These are phyloP conservation scores for Caenorhabditis tropicalis DNA, from an alignment of 1,140 invertebrate genomes.

Conservation along the genomic window DNA sequence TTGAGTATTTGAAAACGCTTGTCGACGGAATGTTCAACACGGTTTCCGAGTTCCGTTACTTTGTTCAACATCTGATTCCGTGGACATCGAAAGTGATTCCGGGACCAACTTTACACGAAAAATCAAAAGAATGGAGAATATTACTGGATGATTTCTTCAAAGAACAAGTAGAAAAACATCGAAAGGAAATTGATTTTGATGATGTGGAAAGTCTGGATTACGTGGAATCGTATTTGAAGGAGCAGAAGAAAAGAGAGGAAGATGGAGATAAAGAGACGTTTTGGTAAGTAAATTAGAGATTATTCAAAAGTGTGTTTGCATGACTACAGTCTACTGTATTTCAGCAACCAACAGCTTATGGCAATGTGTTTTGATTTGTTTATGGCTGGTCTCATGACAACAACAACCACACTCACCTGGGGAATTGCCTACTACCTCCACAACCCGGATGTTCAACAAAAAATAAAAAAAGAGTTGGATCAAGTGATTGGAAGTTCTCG, in stretches of 20 bases:
- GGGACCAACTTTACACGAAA: background rate
- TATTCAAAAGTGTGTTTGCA: too few relatives aligned
- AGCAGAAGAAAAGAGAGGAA: slow-evolving; percentile 24
- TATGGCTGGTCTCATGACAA: background rate
- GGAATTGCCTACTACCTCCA: background rate
- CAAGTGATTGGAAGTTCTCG: background rate
- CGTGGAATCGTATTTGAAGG: slow-evolving; percentile 48
- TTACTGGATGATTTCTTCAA: background rate
- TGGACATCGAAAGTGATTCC: background rate
- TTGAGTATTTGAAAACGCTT: background rate
- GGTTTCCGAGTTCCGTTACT: background rate
- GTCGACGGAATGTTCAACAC: background rate
- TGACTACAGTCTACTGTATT: background rate
- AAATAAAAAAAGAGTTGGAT: slow-evolving; percentile 68
- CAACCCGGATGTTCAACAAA: slow-evolving; percentile 72
- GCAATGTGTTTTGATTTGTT: background rate
- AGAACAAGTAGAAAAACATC: background rate
- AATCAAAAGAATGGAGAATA: background rate
- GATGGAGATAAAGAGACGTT: slow-evolving; percentile 33
- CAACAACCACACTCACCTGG: background rate
- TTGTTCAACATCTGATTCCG: background rate
- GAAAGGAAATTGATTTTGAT: slow-evolving; percentile 3
- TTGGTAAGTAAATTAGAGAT: background rate
- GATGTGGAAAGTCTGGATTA: slow-evolving; percentile 29
- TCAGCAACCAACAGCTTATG: background rate